A percentile compares a stretch with the other conserved stretches of the same genome.
Evolutionary conservation across 1,140 invertebrate genomes (phyloP).

Genomic region (Drosophila baimaii): DNA sequence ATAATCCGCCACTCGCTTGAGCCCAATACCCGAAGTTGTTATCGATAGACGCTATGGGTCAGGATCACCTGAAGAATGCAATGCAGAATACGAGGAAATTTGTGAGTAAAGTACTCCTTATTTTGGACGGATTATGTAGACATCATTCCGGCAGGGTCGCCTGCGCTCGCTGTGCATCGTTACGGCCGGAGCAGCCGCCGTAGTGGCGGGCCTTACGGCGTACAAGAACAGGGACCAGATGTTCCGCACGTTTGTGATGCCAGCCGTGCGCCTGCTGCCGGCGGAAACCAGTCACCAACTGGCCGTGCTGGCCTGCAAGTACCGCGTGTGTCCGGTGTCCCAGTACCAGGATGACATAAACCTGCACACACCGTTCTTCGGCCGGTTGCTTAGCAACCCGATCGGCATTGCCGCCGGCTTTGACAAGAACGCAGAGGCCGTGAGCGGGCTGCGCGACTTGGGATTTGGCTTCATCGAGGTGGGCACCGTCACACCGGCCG

Average conservation of each 20-base stretch:
- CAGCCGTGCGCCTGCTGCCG: constrained; percentile 61
- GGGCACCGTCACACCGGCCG: constrained; percentile 96
- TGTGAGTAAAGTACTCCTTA: constrained; percentile 18
- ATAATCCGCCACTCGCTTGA: not conserved
- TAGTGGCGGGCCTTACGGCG: constrained; percentile 44
- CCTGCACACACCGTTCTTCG: constrained; percentile 90
- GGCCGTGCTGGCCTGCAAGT: constrained; percentile 90
- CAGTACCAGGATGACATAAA: constrained; percentile 86
- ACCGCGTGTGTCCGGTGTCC: constrained; percentile 88
- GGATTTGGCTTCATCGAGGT: constrained; percentile 99
- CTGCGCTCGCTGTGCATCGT: constrained; percentile 64
- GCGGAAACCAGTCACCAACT: constrained; percentile 92
- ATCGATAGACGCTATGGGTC: constrained; percentile 26
- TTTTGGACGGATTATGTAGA: not conserved
- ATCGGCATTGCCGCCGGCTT: constrained; percentile 98
- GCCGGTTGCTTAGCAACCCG: constrained; percentile 92
- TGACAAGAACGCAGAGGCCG: constrained; percentile 97
- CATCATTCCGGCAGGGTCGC: constrained; percentile 35
- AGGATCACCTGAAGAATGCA: constrained; percentile 14
- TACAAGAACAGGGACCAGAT: constrained; percentile 54
- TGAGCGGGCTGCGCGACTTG: constrained; percentile 91
- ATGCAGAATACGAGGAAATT: constrained; percentile 11
- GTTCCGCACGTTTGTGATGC: constrained; percentile 66
- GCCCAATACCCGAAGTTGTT: not conserved
- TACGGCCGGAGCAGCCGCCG: constrained; percentile 53